Evolutionary conservation across 2,113 vertebrate species (phyloP).

Genomic region (Lota lota): DNA sequence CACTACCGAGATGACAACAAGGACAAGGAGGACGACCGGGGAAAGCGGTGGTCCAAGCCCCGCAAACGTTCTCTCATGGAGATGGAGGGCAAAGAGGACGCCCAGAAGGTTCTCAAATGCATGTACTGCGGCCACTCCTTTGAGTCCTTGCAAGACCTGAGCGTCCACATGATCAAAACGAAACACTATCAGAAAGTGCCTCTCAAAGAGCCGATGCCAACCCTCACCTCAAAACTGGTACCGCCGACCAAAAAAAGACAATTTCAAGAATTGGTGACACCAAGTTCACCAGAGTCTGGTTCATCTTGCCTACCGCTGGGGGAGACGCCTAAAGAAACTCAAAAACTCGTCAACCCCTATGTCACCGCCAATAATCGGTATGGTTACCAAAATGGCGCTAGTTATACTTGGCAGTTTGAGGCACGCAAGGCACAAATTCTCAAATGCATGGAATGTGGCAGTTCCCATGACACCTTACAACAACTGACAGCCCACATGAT

Average conservation of each 20-base stretch:
- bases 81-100: constrained; percentile 99
- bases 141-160: constrained; percentile 97
- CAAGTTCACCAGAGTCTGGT: constrained; percentile 89
- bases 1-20: constrained; percentile 98
- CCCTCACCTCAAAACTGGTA: constrained; percentile 89
- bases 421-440: constrained; percentile 97
- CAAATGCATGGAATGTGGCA: constrained; percentile 99
- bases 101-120: constrained; percentile 97
- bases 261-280: constrained; percentile 88
- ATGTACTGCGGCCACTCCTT: constrained; percentile 99
- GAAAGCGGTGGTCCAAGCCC: constrained; percentile 96
- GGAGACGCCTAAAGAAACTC: constrained; percentile 85
- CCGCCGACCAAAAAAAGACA: constrained; percentile 94
- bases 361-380: constrained; percentile 98
- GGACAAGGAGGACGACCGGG: constrained; percentile 89
- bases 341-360: constrained; percentile 91
- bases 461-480: constrained; percentile 96
- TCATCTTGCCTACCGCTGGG: constrained; percentile 75
- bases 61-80: constrained; percentile 96
- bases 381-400: constrained; percentile 98
- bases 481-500: constrained; percentile 99
- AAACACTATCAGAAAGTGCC: constrained; percentile 99
- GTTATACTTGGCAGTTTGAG: constrained; percentile 99
- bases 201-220: constrained; percentile 98
- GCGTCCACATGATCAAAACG: constrained; percentile 99